These are phyloP conservation scores for Plodia interpunctella DNA, from an alignment of 1,140 invertebrate genomes.

Conservation along the genomic window DNA sequence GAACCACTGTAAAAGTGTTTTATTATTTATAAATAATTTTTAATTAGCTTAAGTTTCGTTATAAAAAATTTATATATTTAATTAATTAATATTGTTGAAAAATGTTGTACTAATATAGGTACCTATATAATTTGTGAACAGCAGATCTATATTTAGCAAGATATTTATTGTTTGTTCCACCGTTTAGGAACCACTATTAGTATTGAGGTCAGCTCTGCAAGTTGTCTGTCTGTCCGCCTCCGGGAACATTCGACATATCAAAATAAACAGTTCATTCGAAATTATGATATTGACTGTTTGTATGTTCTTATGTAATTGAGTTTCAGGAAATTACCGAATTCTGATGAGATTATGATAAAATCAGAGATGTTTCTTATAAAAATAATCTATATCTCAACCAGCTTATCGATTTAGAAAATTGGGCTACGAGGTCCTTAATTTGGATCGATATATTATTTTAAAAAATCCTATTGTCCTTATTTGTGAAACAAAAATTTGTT, in stretches of 20 bases:
- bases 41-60: no score
- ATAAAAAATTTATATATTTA: no score
- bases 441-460: no score
- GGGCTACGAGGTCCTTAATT: no score
- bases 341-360: background rate
- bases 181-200: conserved; percentile 10
- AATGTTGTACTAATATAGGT: no score
- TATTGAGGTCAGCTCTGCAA: conserved; percentile 44
- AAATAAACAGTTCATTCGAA: conserved; percentile 42
- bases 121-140: background rate
- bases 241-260: conserved; percentile 37
- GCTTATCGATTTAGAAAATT: background rate
- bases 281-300: conserved; percentile 43
- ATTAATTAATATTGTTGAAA: no score
- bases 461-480: no score
- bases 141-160: background rate
- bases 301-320: background rate
- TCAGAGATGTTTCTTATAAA: background rate
- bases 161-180: background rate
- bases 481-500: no score
- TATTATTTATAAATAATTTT: no score
- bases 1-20: no score
- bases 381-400: no score
- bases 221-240: conserved; percentile 34
- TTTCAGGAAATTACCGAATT: background rate